Percentiles rank a stretch among this genome's conserved stretches.
Conservation (phyloP, 2,888 invertebrate genomes). For the Dicyrtomina minuta region DNA sequence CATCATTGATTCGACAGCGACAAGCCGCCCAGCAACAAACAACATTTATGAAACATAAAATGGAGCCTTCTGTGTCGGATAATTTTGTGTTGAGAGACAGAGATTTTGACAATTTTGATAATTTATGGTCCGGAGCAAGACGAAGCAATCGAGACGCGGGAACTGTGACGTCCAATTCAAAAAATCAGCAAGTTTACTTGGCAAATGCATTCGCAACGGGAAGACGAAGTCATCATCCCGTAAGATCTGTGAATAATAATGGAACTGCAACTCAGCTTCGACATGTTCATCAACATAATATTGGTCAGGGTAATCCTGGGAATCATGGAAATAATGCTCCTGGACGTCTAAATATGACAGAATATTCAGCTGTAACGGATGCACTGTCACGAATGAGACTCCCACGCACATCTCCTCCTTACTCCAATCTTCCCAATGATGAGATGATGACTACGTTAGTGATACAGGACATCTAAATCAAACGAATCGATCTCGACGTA, state of each 20-base stretch:
- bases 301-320: slow-evolving; percentile 16
- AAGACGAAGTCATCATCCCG: slow-evolving; percentile 47
- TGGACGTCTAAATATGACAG: slow-evolving; percentile 54
- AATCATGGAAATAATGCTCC: slow-evolving; percentile 51
- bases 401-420: slow-evolving; percentile 51
- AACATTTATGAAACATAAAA: slow-evolving; percentile 40
- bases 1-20: slow-evolving; percentile 46
- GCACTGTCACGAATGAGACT: slow-evolving; percentile 56
- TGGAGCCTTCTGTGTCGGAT: slow-evolving; percentile 50
- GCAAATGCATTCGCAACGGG: slow-evolving; percentile 51
- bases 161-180: slow-evolving; percentile 31
- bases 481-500: slow-evolving; percentile 47
- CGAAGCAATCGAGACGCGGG: slow-evolving; percentile 47
- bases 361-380: slow-evolving; percentile 57
- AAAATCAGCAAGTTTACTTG: slow-evolving; percentile 46
- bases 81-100: slow-evolving; percentile 51
- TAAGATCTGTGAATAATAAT: slow-evolving; percentile 49
- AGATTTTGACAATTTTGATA: slow-evolving; percentile 48
- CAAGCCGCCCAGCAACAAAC: slow-evolving; percentile 41
- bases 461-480: slow-evolving; percentile 52
- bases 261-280: slow-evolving; percentile 47
- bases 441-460: slow-evolving; percentile 53
- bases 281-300: slow-evolving; percentile 33
- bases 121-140: slow-evolving; percentile 52
- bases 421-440: slow-evolving; percentile 51